phyloP scores from a whole-genome alignment of 30 jellyfish, hydroid and myxozoan genomes.

The Nemopilema nomurai region DNA sequence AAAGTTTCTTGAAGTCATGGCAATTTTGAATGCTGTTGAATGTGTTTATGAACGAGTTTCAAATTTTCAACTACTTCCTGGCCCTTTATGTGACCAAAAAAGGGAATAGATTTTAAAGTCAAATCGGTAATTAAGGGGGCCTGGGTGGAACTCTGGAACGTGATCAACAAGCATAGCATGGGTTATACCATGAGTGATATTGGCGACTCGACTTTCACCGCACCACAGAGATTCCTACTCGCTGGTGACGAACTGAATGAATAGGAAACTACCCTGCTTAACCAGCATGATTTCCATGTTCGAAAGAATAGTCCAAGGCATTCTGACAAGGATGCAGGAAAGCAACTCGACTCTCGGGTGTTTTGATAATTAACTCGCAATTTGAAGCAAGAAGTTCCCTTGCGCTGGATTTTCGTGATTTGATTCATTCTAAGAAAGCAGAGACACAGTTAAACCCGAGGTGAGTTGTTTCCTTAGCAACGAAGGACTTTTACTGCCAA shows the following conservation, averaged over 20 bases:
- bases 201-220: conserved; percentile 42
- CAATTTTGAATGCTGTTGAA: too few species aligned
- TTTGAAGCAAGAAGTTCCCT: background rate
- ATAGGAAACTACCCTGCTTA: background rate
- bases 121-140: too few species aligned
- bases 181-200: background rate
- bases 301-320: background rate
- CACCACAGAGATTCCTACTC: conserved; percentile 8
- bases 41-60: too few species aligned
- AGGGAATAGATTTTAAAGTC: too few species aligned
- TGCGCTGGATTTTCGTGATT: background rate
- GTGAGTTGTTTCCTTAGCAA: too few species aligned
- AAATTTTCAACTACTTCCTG: too few species aligned
- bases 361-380: background rate
- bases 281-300: conserved; percentile 58
- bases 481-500: too few species aligned
- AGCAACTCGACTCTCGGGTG: background rate
- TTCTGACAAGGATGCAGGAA: conserved; percentile 7
- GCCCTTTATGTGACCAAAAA: too few species aligned
- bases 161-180: background rate
- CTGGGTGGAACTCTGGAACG: too few species aligned
- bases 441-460: too few species aligned
- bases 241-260: conserved; percentile 44
- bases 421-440: too few species aligned
- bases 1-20: too few species aligned